phyloP scores from a whole-genome alignment of 2,797 vertebrate genomes.

The Hozukius guyotensis region DNA sequence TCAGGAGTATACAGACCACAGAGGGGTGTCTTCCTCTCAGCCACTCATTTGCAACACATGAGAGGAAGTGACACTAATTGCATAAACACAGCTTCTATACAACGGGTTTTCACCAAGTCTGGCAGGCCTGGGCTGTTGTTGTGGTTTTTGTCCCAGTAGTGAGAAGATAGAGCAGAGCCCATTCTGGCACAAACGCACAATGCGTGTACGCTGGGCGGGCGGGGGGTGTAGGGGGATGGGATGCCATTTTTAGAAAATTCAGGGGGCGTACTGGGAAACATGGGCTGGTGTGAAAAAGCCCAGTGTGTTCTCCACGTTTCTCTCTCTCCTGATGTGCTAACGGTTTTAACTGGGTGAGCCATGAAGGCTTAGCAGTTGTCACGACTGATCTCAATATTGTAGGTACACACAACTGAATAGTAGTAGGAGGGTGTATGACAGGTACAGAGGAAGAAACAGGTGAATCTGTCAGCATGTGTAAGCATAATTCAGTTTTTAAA shows the following conservation, averaged over 20 bases:
- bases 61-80: slow-evolving; percentile 28
- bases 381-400: slow-evolving; percentile 37
- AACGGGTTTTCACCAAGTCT: slow-evolving; percentile 35
- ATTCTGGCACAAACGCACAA: slow-evolving; percentile 56
- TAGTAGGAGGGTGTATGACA: not conserved
- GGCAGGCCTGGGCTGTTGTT: slow-evolving; percentile 46
- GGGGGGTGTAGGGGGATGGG: slow-evolving; percentile 37
- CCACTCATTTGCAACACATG: slow-evolving; percentile 30
- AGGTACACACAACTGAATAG: slow-evolving; percentile 9
- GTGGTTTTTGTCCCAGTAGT: slow-evolving; percentile 42
- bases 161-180: slow-evolving; percentile 50
- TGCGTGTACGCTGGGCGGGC: slow-evolving; percentile 37
- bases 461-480: not conserved
- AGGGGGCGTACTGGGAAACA: slow-evolving; percentile 74
- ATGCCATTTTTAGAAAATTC: slow-evolving; percentile 80
- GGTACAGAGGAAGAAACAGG: not conserved
- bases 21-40: slow-evolving; percentile 45
- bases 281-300: slow-evolving; percentile 64
- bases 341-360: slow-evolving; percentile 41
- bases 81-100: slow-evolving; percentile 24
- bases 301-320: slow-evolving; percentile 47
- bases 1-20: slow-evolving; percentile 14
- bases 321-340: slow-evolving; percentile 43
- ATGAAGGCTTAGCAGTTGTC: slow-evolving; percentile 29
- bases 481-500: not conserved